Base-by-base conservation (phyloP, 2,888 invertebrate genomes). In the Xylota segnis region DNA sequence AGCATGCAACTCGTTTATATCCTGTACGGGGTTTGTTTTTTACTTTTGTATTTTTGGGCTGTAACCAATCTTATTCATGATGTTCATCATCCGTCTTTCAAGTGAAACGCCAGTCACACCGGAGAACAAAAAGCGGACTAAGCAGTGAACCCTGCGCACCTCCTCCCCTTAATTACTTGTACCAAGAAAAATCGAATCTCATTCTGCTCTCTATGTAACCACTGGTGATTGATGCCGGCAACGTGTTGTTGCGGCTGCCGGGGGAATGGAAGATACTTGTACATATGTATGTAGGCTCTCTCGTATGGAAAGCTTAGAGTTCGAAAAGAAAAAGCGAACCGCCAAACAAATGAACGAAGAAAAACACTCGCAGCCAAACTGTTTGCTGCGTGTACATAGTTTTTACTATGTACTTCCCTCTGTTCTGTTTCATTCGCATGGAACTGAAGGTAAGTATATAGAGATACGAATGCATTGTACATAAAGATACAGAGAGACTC, bases 11-110 rank as follows among this genome's bases (percentile, higher is more conserved):
- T 82, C 72, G 76, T 76, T 82, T 75, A 65, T 74, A 74, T 79
- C 71, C 71, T 71, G 71, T 32, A 29, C 56, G 37, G 37, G 29
- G 78, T 81, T 61, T n/a, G n/a, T n/a, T n/a, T n/a, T 81, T 50
- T 66, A n/a, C 52, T 66, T 27, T 9, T 43, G 43, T 68, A 54
- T 50, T 72, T 82, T 56, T 72, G 76, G 76, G 86, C 76, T 86
- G 86, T 76, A 86, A 86, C 86, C 86, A 86, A 86, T 86, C 86
- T 86, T 76, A 82, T 77, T 76, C 77, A 71, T 37, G 61, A 77
- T 82, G 86, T 77, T 82, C 81, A 86, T 82, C 86, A 82, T 81
- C 76, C 71, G 71, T 72, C 76, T 66, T 77, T 82, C 82, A 61
- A 68, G 71, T 45, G 50, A 82, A 86, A 81, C 81, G 81, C 81